Evolutionary conservation across 2,113 vertebrate species (phyloP).

Genomic region (Chinchilla lanigera): DNA sequence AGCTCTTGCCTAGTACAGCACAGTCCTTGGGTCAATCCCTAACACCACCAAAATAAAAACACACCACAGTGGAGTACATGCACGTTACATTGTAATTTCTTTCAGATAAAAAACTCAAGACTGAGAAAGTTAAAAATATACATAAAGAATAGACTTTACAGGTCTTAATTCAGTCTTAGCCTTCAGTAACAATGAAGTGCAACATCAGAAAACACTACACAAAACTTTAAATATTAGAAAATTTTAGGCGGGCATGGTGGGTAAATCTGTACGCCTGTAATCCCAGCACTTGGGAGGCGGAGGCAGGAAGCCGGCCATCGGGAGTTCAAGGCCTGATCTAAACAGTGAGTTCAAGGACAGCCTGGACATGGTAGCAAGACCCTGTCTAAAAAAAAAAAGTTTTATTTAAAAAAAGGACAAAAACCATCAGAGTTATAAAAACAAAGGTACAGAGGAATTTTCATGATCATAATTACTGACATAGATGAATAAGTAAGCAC

Average conservation of each 20-base stretch:
- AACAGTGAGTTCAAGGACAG: not conserved
- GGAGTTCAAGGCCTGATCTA: not conserved
- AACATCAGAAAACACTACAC: not conserved
- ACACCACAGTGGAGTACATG: not conserved
- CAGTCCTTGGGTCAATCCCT: not conserved
- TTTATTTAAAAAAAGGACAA: conserved; percentile 4
- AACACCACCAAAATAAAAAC: not conserved
- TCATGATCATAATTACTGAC: conserved; percentile 12
- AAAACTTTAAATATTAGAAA: not conserved
- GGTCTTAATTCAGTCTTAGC: not conserved
- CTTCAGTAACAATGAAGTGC: not conserved
- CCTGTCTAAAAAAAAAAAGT: not conserved
- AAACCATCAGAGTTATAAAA: conserved; percentile 15
- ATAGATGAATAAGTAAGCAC: not conserved
- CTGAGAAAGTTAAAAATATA: not conserved
- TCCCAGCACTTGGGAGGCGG: not conserved
- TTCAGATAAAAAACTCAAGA: not conserved
- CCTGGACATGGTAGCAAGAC: not conserved
- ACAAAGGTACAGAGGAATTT: not conserved
- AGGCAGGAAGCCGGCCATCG: not conserved
- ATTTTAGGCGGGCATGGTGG: not conserved
- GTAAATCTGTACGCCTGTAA: not conserved
- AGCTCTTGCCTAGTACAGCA: not conserved
- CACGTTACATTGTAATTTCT: not conserved
- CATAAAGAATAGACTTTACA: not conserved